These are phyloP conservation scores for Oreochromis niloticus DNA, from an alignment of 2,113 vertebrate species.

Conservation along the genomic window DNA sequence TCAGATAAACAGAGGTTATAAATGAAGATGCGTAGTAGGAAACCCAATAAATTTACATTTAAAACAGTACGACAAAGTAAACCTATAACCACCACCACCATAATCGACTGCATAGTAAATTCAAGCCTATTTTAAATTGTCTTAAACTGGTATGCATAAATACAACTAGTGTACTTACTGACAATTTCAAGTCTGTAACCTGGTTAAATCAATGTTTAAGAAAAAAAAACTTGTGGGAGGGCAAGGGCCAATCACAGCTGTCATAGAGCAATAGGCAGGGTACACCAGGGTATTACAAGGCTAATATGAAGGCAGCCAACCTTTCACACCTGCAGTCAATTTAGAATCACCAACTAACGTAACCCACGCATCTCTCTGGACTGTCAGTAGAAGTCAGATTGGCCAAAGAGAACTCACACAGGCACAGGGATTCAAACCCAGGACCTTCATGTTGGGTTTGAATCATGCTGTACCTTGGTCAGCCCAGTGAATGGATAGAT, in stretches of 20 bases:
- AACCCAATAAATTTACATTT: background rate
- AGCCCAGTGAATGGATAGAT: background rate
- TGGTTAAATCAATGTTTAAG: background rate
- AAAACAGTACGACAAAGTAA: background rate
- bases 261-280: background rate
- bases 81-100: background rate
- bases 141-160: background rate
- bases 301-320: accelerated
- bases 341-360: background rate
- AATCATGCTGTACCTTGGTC: background rate
- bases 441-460: background rate
- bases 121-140: background rate
- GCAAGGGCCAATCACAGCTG: background rate
- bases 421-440: background rate
- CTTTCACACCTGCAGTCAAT: background rate
- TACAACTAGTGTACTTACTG: background rate
- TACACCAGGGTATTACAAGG: background rate
- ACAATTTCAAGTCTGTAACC: background rate
- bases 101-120: background rate
- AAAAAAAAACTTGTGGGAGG: background rate
- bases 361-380: background rate
- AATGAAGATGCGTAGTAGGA: accelerated
- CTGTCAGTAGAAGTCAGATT: background rate
- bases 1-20: background rate
- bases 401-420: background rate